phyloP scores from a whole-genome alignment of 2,888 invertebrate species.

The Strigamia transsilvanica region DNA sequence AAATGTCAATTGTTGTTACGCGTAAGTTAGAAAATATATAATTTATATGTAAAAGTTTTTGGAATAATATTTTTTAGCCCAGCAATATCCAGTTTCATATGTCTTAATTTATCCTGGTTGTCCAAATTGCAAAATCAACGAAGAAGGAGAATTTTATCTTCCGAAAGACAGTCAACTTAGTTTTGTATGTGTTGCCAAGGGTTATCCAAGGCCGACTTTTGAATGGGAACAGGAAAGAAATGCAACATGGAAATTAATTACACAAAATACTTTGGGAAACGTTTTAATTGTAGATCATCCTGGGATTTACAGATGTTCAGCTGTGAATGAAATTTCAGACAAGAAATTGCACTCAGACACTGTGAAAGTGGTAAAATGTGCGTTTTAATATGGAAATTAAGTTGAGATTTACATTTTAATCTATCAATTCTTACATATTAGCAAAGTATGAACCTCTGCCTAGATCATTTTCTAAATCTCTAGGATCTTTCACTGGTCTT shows the following conservation, averaged over 20 bases:
- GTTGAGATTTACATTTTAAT: too few relatives aligned
- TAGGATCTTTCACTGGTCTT: background rate
- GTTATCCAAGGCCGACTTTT: background rate
- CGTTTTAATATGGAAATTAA: background rate
- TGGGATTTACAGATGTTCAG: slow-evolving; percentile 7
- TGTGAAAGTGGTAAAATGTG: background rate
- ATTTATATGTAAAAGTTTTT: background rate
- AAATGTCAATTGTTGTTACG: background rate
- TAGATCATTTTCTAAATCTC: background rate
- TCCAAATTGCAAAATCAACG: background rate
- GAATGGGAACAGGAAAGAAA: slow-evolving; percentile 7
- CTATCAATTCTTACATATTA: background rate
- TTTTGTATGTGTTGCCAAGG: slow-evolving; percentile 18
- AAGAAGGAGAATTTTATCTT: background rate
- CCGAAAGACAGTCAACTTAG: background rate
- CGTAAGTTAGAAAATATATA: background rate
- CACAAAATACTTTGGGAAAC: background rate
- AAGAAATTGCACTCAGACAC: background rate
- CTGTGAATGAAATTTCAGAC: background rate
- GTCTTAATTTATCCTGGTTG: background rate
- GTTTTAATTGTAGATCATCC: background rate
- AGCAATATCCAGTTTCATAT: slow-evolving; percentile 9
- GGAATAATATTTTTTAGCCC: background rate
- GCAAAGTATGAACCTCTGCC: background rate
- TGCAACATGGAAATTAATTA: background rate